A percentile compares a stretch with the other conserved stretches of the same genome.
These are phyloP conservation scores for Littorina saxatilis DNA, from an alignment of 1,140 invertebrate genomes.

Conservation along the genomic window DNA sequence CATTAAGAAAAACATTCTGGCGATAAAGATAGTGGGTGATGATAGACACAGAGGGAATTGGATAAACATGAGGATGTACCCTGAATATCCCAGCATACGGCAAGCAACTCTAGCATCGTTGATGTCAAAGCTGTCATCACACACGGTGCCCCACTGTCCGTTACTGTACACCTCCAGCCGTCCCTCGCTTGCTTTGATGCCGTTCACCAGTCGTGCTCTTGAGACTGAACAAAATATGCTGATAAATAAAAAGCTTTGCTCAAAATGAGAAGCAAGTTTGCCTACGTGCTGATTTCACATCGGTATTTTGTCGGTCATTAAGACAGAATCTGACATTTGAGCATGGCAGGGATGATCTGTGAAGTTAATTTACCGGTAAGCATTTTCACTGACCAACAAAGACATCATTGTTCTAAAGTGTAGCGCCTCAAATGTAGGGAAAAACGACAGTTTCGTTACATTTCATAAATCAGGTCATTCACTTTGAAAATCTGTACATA, in stretches of 20 bases:
- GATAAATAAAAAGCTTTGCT: background rate
- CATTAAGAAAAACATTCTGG: background rate
- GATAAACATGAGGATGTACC: background rate
- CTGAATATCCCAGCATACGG: constrained; percentile 34
- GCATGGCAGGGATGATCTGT: too few relatives aligned
- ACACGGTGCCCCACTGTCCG: constrained; percentile 84
- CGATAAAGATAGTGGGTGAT: background rate
- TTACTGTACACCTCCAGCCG: constrained; percentile 84
- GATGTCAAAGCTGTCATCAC: constrained; percentile 85
- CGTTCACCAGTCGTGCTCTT: too few relatives aligned
- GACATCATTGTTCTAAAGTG: background rate
- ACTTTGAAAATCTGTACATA: too few relatives aligned
- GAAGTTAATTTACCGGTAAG: too few relatives aligned
- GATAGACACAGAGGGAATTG: background rate
- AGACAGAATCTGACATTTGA: too few relatives aligned
- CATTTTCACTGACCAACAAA: too few relatives aligned
- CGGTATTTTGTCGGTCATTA: background rate
- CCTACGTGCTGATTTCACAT: background rate
- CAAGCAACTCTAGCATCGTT: constrained; percentile 83
- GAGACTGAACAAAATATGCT: too few relatives aligned
- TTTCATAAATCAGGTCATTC: too few relatives aligned
- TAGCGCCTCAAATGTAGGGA: background rate
- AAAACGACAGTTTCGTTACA: background rate
- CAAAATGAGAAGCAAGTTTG: background rate
- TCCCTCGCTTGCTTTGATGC: too few relatives aligned